Evolutionary conservation across 2,113 vertebrate genomes (phyloP).

Genomic region (Pelodiscus sinensis): DNA sequence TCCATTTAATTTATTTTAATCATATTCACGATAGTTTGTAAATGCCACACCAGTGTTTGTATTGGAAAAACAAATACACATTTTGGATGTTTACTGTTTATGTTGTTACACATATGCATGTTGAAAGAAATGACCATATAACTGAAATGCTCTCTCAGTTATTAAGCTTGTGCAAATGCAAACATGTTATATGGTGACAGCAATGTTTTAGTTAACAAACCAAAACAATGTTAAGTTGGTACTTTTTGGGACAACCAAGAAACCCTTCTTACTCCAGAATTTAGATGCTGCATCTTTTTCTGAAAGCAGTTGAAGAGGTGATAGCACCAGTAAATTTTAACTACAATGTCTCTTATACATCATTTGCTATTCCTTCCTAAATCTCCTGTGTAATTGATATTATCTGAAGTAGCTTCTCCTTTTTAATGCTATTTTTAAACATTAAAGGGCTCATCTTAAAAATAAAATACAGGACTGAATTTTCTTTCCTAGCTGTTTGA

Average conservation of each 20-base stretch:
- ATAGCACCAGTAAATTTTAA: neutral
- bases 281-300: neutral
- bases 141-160: neutral
- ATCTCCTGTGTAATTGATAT: neutral
- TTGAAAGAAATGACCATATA: neutral
- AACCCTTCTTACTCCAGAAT: neutral
- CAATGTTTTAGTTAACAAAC: neutral
- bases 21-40: conserved; percentile 30
- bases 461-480: neutral
- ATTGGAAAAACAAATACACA: conserved; percentile 40
- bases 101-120: neutral
- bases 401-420: neutral
- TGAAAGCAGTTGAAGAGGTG: conserved; percentile 1
- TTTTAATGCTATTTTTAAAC: neutral
- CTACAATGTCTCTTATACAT: neutral
- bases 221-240: neutral
- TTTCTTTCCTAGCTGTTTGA: too few relatives aligned
- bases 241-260: neutral
- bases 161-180: neutral
- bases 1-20: conserved; percentile 64
- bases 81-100: conserved; percentile 20
- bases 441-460: neutral
- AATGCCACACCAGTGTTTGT: conserved; percentile 8
- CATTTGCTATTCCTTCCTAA: neutral
- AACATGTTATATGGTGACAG: neutral